Base-by-base conservation (phyloP, 2,888 invertebrate genomes). In the Alitta virens region DNA sequence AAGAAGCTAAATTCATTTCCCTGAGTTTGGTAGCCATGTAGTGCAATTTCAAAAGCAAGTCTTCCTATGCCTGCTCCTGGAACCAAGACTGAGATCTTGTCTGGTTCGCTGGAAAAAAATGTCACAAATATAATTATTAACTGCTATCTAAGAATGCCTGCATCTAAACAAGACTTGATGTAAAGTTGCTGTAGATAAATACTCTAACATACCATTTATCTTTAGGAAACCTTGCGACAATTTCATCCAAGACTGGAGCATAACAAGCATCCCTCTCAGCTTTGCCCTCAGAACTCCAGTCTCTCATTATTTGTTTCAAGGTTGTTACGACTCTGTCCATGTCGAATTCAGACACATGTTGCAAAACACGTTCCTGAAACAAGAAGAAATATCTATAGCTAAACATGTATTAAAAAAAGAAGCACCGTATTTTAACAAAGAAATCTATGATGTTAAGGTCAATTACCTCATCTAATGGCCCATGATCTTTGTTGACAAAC, bases 1-100 rank as follows among this genome's bases (percentile, higher is more conserved):
- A 94, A 97, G 43, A 97, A 86, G 27, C 94, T 95, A 85, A 95
- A 97, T 84, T 99, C 99, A 80, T 99, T 99, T 68, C 97, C 99
- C 83, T 97, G 94, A 74, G 96, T 97, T 12, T 87, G 87, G 84
- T 90, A 99, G 0, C 97, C 97, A 21, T 88, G 86, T 62, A 87
- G 87, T 0, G 97, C 95, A 33, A 99, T 87, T 85, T 99, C 98
- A 85, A 91, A 96, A 0, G 95, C 92, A 1, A 99, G 85, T 63
- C 99, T 85, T 0, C 96, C 97, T 3, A 98, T 85, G 0, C 98
- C 98, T n/a, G 96, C 94, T 1, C 98, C 98, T 9, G 98, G 98
- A 18, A 98, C 94, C 63, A 98, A 83, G 59, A 97, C 87, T 72
- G 88, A 88, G 21, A 94, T 85, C 62, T 86, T 33, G n/a, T 40